Evolutionary conservation across 2,113 vertebrate genomes (phyloP).

Genomic region (Lycaon pictus): DNA sequence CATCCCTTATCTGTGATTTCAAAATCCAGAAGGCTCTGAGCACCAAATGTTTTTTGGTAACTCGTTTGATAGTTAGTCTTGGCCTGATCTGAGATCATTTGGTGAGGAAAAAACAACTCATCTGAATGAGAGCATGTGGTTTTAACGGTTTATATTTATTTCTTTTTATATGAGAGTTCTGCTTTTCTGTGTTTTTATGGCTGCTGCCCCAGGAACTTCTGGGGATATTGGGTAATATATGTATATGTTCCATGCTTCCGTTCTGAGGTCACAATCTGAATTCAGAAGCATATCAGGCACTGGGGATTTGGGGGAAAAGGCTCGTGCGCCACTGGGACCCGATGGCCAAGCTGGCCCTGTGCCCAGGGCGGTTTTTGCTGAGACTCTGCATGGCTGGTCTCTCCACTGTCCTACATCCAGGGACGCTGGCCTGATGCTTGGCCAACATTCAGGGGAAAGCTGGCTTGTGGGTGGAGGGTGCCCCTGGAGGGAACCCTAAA

Average conservation of each 20-base stretch:
- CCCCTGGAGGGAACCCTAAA: background rate
- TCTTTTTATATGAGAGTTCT: background rate
- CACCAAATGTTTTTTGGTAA: background rate
- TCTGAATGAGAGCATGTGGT: background rate
- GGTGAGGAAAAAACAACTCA: background rate
- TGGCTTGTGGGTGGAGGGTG: background rate
- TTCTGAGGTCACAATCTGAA: background rate
- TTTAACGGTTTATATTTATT: background rate
- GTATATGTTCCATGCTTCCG: accelerated
- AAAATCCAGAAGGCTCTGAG: background rate
- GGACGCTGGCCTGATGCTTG: background rate
- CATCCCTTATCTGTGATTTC: background rate
- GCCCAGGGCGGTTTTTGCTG: background rate
- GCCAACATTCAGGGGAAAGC: background rate
- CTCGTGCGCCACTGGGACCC: background rate
- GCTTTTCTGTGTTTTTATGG: background rate
- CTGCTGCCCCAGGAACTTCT: background rate
- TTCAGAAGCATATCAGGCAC: background rate
- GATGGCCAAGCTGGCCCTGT: background rate
- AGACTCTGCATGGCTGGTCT: background rate
- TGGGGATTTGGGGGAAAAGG: background rate
- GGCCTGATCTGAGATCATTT: background rate
- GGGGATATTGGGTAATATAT: accelerated
- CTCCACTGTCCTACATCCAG: background rate
- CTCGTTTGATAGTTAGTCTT: background rate